These are phyloP conservation scores for Neomorphus geoffroyi DNA, from an alignment of 2,797 vertebrate species.

Conservation along the genomic window DNA sequence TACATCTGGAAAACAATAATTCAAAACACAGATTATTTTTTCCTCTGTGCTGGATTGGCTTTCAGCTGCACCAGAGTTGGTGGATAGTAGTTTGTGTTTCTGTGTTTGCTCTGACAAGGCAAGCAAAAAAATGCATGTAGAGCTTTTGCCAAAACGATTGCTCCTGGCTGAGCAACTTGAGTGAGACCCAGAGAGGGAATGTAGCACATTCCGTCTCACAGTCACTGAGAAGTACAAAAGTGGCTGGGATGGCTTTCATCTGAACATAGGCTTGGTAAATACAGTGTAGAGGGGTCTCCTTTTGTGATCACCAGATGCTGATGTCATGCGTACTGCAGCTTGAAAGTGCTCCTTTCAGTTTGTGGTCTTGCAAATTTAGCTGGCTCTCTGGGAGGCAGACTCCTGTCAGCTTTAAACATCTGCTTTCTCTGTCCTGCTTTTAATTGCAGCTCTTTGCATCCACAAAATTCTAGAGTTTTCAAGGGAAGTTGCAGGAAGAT, in stretches of 20 bases:
- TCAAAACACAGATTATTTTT: constrained; percentile 39
- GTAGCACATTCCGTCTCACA: background rate
- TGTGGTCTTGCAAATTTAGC: background rate
- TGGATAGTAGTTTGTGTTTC: background rate
- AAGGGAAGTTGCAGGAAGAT: background rate
- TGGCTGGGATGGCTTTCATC: background rate
- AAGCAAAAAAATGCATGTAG: background rate
- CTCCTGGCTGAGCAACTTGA: background rate
- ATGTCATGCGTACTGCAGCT: background rate
- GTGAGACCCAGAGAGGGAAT: background rate
- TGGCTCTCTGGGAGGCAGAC: background rate
- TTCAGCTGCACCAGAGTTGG: background rate
- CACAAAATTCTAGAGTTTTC: background rate
- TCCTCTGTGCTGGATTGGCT: background rate
- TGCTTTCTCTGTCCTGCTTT: background rate
- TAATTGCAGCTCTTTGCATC: background rate
- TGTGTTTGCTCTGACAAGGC: background rate
- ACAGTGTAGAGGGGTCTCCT: background rate
- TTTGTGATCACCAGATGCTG: background rate
- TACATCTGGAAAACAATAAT: constrained; percentile 44
- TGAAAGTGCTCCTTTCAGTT: background rate
- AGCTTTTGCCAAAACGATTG: background rate
- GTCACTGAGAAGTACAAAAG: background rate
- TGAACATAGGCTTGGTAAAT: background rate
- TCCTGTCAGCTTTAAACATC: background rate